These are phyloP conservation scores for Orthonyx spaldingii DNA, from an alignment of 2,113 vertebrate genomes.

Conservation along the genomic window DNA sequence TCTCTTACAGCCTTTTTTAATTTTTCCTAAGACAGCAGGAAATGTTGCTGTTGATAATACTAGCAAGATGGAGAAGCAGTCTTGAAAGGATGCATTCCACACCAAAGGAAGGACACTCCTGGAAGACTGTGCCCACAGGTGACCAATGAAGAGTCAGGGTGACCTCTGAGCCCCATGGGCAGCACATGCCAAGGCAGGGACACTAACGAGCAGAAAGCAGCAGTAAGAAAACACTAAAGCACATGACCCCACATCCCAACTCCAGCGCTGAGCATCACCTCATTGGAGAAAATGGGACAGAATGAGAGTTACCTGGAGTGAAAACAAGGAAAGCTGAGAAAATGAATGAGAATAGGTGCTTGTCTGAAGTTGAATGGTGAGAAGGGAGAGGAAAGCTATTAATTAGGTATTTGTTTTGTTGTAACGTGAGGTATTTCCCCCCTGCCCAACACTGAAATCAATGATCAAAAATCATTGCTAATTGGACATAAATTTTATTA, in stretches of 20 bases:
- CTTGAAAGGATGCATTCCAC: not conserved
- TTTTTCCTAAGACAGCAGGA: not conserved
- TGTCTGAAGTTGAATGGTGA: not conserved
- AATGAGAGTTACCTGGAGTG: not conserved
- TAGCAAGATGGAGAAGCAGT: not conserved
- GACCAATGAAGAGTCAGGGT: rapidly evolving
- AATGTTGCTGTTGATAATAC: not conserved
- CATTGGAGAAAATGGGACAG: not conserved
- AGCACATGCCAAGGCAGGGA: not conserved
- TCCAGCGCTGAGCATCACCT: not conserved
- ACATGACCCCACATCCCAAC: not conserved
- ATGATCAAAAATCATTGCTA: not conserved
- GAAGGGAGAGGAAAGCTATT: not conserved
- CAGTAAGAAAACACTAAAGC: not conserved
- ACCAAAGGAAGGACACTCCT: not conserved
- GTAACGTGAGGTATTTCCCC: rapidly evolving
- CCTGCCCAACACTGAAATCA: not conserved
- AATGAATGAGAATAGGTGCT: not conserved
- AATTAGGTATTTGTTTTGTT: not conserved
- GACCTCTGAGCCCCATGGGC: rapidly evolving
- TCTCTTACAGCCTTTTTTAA: not conserved
- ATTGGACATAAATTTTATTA: not conserved
- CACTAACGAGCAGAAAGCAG: not conserved
- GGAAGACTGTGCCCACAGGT: not conserved
- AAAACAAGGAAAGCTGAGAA: not conserved